Evolutionary conservation across 2,113 vertebrate genomes (phyloP).

Genomic region (Tautogolabrus adspersus): DNA sequence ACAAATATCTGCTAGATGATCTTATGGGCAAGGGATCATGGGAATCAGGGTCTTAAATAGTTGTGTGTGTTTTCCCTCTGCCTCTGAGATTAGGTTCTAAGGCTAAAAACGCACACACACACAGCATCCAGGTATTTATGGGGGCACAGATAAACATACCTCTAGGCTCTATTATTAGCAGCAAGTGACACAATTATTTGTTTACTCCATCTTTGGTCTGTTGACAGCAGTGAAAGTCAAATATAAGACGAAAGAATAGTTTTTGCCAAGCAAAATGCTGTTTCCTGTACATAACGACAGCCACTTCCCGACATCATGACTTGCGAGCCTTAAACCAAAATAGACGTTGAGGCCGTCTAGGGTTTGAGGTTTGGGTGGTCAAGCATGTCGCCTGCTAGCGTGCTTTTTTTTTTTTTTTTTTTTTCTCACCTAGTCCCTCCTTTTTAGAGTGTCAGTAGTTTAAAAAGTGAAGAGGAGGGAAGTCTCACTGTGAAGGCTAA

Average conservation of each 20-base stretch:
- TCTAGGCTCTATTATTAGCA: slow-evolving; percentile 30
- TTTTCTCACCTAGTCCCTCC: slow-evolving; percentile 13
- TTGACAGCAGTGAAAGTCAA: slow-evolving; percentile 26
- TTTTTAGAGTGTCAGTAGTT: slow-evolving; percentile 18
- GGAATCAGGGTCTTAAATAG: slow-evolving; percentile 29
- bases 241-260: neutral
- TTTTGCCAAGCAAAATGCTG: slow-evolving; percentile 1
- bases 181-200: slow-evolving; percentile 20
- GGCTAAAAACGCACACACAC: slow-evolving; percentile 22
- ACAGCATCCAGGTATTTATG: slow-evolving; percentile 40
- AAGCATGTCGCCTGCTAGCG: neutral
- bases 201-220: neutral
- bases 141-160: slow-evolving; percentile 23
- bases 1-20: slow-evolving; percentile 30
- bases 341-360: slow-evolving; percentile 29
- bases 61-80: slow-evolving; percentile 15
- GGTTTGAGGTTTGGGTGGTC: slow-evolving; percentile 35
- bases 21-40: slow-evolving; percentile 28
- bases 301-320: slow-evolving; percentile 20
- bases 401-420: slow-evolving; percentile 33
- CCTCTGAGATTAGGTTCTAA: slow-evolving; percentile 41
- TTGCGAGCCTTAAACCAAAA: slow-evolving; percentile 19
- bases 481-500: slow-evolving; percentile 26
- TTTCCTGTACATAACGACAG: slow-evolving; percentile 9
- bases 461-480: slow-evolving; percentile 5